These are phyloP conservation scores for Turdus rufiventris DNA, from an alignment of 2,113 vertebrate species.

Conservation along the genomic window DNA sequence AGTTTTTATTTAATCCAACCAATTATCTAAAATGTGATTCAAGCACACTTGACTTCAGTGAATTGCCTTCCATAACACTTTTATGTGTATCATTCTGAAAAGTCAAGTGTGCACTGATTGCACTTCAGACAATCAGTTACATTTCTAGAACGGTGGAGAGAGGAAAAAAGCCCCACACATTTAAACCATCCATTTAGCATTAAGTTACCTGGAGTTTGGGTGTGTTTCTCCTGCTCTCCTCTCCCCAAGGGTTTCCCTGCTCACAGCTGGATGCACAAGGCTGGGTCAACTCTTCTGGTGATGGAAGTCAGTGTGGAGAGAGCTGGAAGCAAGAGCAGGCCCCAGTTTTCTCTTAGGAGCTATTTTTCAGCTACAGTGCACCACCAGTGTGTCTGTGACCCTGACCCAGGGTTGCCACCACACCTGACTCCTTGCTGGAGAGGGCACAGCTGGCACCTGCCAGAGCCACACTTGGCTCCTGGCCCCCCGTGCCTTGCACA, in stretches of 20 bases:
- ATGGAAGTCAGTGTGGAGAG: background rate
- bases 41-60: conserved; percentile 63
- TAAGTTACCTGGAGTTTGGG: background rate
- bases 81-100: conserved; percentile 42
- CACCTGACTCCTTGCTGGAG: background rate
- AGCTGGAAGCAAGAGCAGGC: background rate
- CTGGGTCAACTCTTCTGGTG: background rate
- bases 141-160: background rate
- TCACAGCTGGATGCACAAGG: background rate
- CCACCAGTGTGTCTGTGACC: fast-evolving
- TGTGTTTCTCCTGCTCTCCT: background rate
- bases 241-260: fast-evolving
- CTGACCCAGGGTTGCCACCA: fast-evolving
- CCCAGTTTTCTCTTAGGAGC: background rate
- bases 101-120: conserved; percentile 66
- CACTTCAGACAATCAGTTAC: conserved; percentile 32
- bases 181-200: background rate
- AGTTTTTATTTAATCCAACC: conserved; percentile 47
- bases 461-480: fast-evolving
- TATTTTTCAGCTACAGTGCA: background rate
- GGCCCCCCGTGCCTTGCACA: background rate
- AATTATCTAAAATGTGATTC: conserved; percentile 64
- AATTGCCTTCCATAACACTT: conserved; percentile 56
- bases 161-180: background rate
- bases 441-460: background rate